These are phyloP conservation scores for Sesia bembeciformis DNA, from an alignment of 2,888 invertebrate genomes.

Conservation along the genomic window DNA sequence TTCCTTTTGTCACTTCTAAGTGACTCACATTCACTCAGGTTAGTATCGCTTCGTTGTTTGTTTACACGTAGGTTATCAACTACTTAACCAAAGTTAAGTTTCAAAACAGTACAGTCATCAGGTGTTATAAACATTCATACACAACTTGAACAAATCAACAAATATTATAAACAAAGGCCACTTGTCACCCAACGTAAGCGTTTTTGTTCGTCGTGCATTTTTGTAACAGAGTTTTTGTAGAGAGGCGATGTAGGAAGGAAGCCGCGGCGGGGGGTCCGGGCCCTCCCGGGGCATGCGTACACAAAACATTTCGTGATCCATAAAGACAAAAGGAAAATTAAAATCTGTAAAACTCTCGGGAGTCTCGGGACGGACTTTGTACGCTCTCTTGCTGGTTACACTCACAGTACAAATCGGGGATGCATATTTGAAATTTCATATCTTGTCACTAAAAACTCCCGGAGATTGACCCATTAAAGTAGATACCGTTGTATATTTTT, in stretches of 20 bases:
- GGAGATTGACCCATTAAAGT: no score
- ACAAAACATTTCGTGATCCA: conserved; percentile 74
- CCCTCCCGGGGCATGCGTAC: conserved; percentile 62
- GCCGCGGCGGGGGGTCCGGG: conserved; percentile 62
- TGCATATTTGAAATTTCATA: neutral
- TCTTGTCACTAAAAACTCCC: no score
- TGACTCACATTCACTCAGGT: no score
- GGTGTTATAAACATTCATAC: conserved; percentile 57
- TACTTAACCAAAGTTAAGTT: neutral
- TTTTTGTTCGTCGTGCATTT: conserved; percentile 67
- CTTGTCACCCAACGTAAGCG: conserved; percentile 69
- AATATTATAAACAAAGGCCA: conserved; percentile 67
- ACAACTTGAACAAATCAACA: conserved; percentile 64
- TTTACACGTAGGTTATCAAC: neutral
- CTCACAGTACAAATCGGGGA: conserved; percentile 6
- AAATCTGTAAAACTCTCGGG: conserved; percentile 59
- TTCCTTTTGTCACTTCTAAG: no score
- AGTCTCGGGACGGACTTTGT: conserved; percentile 42
- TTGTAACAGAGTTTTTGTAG: conserved; percentile 67
- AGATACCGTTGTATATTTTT: no score
- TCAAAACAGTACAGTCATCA: conserved; percentile 46
- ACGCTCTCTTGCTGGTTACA: conserved; percentile 12
- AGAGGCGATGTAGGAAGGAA: conserved; percentile 69
- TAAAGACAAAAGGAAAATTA: conserved; percentile 72
- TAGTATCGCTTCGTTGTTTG: no score